Conservation (phyloP, 2,888 invertebrate species). For the Cylindroiulus punctatus region DNA sequence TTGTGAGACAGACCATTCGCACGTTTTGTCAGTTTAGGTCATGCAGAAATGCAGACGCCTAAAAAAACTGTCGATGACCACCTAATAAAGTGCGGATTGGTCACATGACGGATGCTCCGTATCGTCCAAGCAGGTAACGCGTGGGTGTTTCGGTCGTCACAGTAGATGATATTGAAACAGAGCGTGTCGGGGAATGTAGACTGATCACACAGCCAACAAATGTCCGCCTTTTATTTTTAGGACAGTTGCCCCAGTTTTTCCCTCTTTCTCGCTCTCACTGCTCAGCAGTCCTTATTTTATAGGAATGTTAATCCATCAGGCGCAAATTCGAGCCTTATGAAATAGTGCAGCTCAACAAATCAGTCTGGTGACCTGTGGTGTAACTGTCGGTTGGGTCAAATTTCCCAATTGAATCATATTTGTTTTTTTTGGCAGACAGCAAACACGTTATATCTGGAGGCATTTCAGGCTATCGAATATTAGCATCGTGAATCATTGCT, state of each 20-base stretch:
- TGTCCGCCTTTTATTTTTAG: constrained; percentile 42
- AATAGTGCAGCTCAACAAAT: neutral
- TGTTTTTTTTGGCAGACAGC: neutral
- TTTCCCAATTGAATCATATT: neutral
- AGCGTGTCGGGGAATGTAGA: constrained; percentile 38
- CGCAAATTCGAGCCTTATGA: neutral
- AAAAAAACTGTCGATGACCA: neutral
- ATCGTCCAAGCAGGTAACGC: neutral
- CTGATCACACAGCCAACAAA: constrained; percentile 38
- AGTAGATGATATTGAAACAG: constrained; percentile 33
- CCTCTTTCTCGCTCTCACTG: neutral
- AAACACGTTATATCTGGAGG: neutral
- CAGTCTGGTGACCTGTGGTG: no score
- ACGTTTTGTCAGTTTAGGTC: no score
- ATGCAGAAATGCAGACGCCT: no score
- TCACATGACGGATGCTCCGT: neutral
- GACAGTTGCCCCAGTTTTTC: constrained; percentile 34
- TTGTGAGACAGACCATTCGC: no score
- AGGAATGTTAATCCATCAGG: constrained; percentile 4
- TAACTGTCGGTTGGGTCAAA: no score
- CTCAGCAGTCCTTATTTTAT: neutral
- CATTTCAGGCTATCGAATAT: neutral
- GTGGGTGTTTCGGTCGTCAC: constrained; percentile 23
- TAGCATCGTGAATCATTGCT: neutral
- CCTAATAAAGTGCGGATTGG: neutral